phyloP scores from a whole-genome alignment of 2,797 vertebrate species.

The Rhabdomys pumilio region DNA sequence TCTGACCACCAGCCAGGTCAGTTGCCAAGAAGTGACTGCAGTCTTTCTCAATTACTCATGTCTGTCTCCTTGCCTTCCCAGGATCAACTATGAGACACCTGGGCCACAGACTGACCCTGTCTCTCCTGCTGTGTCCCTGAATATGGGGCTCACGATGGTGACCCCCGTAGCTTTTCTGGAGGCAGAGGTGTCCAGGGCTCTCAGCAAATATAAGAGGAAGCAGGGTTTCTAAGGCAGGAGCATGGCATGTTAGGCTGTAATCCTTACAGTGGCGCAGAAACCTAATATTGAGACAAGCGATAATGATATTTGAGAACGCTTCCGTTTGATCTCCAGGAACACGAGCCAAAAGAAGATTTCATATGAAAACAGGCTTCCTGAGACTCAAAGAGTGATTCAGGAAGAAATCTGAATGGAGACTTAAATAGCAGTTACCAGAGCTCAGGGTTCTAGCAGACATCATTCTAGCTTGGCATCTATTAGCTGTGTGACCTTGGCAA shows the following conservation, averaged over 20 bases:
- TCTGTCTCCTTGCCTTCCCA: not conserved
- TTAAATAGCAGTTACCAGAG: not conserved
- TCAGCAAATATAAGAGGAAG: not conserved
- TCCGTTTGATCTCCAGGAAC: not conserved
- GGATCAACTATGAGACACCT: not conserved
- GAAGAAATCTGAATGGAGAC: not conserved
- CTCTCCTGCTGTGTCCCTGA: not conserved
- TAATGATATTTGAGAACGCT: not conserved
- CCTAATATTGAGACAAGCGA: not conserved
- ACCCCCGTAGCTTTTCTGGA: not conserved
- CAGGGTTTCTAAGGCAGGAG: not conserved
- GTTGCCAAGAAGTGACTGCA: not conserved
- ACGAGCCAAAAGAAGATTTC: not conserved
- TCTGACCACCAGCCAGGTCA: not conserved
- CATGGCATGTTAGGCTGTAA: not conserved
- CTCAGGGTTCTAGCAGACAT: not conserved
- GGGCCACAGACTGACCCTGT: not conserved
- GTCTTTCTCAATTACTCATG: not conserved
- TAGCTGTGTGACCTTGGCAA: slow-evolving; percentile 5
- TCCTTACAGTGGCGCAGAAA: not conserved
- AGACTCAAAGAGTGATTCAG: not conserved
- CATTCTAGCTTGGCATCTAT: not conserved
- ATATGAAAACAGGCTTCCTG: not conserved
- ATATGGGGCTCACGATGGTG: not conserved
- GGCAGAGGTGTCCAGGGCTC: not conserved